phyloP scores from a whole-genome alignment of 2,797 vertebrate species.

The Natrix natrix region DNA sequence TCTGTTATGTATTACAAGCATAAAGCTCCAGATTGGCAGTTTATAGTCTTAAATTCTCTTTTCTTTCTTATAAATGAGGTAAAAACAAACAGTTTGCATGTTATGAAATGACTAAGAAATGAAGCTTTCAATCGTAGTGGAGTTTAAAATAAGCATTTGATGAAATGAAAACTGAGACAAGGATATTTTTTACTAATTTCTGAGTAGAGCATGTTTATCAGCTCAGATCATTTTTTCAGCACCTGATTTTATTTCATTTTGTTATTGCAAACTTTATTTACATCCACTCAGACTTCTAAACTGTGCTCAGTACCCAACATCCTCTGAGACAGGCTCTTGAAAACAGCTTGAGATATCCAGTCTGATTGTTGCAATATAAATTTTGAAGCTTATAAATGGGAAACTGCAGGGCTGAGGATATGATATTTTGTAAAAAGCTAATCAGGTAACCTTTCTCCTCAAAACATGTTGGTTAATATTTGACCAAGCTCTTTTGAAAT shows the following conservation, averaged over 20 bases:
- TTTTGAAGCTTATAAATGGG: neutral
- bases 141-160: conserved; percentile 61
- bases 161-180: conserved; percentile 74
- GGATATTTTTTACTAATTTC: conserved; percentile 40
- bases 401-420: neutral
- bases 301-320: neutral
- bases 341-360: neutral
- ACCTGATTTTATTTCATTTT: neutral
- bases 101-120: conserved; percentile 69
- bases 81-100: conserved; percentile 74
- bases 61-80: conserved; percentile 70
- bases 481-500: neutral
- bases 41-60: conserved; percentile 75
- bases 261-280: neutral
- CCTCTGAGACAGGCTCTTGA: neutral
- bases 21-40: conserved; percentile 74
- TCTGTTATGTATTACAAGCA: conserved; percentile 73
- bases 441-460: neutral
- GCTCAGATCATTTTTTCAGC: neutral
- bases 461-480: neutral
- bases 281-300: neutral
- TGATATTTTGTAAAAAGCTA: neutral
- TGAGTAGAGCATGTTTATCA: neutral
- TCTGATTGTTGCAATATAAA: neutral
- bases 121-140: neutral